Percentiles rank a stretch among this genome's conserved stretches.
These are phyloP conservation scores for Ostrea edulis DNA, from an alignment of 1,140 invertebrate genomes.

Conservation along the genomic window DNA sequence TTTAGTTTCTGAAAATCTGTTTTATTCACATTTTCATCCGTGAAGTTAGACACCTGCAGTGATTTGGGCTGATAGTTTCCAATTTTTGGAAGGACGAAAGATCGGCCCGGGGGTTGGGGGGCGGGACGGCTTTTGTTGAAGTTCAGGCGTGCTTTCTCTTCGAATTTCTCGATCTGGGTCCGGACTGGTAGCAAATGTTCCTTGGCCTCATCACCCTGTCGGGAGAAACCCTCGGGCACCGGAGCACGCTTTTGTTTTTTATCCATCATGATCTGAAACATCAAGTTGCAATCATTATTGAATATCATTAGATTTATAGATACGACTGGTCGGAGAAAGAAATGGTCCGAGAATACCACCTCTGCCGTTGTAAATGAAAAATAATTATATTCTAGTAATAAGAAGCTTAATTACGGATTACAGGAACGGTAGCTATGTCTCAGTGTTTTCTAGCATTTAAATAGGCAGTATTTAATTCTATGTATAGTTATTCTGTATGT, in stretches of 20 bases:
- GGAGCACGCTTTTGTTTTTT: conserved; percentile 23
- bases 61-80: conserved; percentile 58
- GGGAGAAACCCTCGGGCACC: conserved; percentile 36
- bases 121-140: conserved; percentile 50
- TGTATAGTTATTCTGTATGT: too few relatives aligned
- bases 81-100: conserved; percentile 53
- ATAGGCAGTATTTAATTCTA: too few relatives aligned
- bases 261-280: conserved; percentile 36
- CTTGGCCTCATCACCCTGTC: not conserved
- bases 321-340: not conserved
- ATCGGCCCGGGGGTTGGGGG: conserved; percentile 50
- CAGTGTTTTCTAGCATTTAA: too few relatives aligned
- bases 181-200: conserved; percentile 42
- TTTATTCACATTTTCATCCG: not conserved
- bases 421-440: too few relatives aligned
- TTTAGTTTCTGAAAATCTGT: conserved; percentile 5
- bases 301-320: not conserved
- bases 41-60: conserved; percentile 24
- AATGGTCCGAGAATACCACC: not conserved
- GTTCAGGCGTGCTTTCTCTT: conserved; percentile 47
- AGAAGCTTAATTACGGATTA: too few relatives aligned
- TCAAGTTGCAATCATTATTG: not conserved
- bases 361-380: too few relatives aligned
- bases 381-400: too few relatives aligned
- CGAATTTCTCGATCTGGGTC: conserved; percentile 51